These are phyloP conservation scores for Sebastes schlegelii DNA, from an alignment of 2,113 vertebrate genomes.

Conservation along the genomic window DNA sequence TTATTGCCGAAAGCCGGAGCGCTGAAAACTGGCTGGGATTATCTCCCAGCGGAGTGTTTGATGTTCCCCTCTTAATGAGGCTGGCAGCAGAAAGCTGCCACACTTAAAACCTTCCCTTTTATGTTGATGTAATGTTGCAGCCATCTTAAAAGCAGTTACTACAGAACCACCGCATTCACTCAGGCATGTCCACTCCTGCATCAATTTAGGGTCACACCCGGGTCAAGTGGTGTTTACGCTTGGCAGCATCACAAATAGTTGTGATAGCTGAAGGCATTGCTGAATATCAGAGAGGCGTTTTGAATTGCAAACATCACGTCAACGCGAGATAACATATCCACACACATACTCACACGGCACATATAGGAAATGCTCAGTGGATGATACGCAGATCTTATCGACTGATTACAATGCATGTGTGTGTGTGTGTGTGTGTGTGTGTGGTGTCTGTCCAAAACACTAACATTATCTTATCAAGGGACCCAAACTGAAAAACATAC, in stretches of 20 bases:
- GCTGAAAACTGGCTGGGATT: slow-evolving; percentile 61
- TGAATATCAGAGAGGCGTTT: slow-evolving; percentile 19
- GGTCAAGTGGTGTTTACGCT: slow-evolving; percentile 51
- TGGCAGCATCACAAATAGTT: slow-evolving; percentile 25
- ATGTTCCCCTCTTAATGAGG: slow-evolving; percentile 71
- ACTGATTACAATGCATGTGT: not conserved
- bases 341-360: not conserved
- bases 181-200: slow-evolving; percentile 51
- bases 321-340: slow-evolving; percentile 14
- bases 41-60: slow-evolving; percentile 66
- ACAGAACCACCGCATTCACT: slow-evolving; percentile 27
- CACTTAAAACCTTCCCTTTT: slow-evolving; percentile 55
- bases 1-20: slow-evolving; percentile 64
- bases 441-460: not conserved
- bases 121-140: slow-evolving; percentile 46
- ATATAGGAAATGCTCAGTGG: slow-evolving; percentile 1
- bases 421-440: slow-evolving; percentile 1
- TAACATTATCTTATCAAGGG: not conserved
- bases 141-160: slow-evolving; percentile 62
- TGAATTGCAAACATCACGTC: slow-evolving; percentile 23
- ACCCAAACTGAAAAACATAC: not conserved
- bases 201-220: slow-evolving; percentile 32
- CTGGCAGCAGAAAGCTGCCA: slow-evolving; percentile 55
- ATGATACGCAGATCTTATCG: not conserved
- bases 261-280: slow-evolving; percentile 33